phyloP scores from a whole-genome alignment of 2,113 vertebrate genomes.

The Serinus canaria region DNA sequence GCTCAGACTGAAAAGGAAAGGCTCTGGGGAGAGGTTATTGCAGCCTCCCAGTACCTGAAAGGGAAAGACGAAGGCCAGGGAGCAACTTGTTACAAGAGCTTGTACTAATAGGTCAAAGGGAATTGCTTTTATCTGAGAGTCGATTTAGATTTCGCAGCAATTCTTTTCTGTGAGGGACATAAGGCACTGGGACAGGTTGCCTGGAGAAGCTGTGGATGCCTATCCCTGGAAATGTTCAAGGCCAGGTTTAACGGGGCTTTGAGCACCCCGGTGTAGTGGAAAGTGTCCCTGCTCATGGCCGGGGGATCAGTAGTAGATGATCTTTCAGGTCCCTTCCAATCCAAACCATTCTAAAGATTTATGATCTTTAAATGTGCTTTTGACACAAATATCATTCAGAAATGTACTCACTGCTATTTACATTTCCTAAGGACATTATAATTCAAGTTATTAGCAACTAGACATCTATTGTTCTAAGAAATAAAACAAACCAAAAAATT shows the following conservation, averaged over 20 bases:
- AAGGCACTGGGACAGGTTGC: background rate
- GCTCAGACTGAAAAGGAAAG: background rate
- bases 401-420: background rate
- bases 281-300: background rate
- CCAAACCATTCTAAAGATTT: background rate
- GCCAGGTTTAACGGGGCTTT: background rate
- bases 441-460: background rate
- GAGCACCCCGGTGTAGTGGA: background rate
- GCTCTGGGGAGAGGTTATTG: accelerated
- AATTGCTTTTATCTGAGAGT: background rate
- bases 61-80: background rate
- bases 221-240: background rate
- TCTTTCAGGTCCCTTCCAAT: background rate
- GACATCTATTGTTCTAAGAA: background rate
- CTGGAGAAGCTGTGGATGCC: background rate
- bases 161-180: too few relatives aligned
- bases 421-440: background rate
- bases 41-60: background rate
- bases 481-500: background rate
- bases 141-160: accelerated
- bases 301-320: background rate
- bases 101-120: background rate
- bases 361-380: background rate
- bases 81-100: background rate
- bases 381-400: background rate